These are phyloP conservation scores for Micronycteris hirsuta DNA, from an alignment of 2,113 vertebrate species.

Conservation along the genomic window DNA sequence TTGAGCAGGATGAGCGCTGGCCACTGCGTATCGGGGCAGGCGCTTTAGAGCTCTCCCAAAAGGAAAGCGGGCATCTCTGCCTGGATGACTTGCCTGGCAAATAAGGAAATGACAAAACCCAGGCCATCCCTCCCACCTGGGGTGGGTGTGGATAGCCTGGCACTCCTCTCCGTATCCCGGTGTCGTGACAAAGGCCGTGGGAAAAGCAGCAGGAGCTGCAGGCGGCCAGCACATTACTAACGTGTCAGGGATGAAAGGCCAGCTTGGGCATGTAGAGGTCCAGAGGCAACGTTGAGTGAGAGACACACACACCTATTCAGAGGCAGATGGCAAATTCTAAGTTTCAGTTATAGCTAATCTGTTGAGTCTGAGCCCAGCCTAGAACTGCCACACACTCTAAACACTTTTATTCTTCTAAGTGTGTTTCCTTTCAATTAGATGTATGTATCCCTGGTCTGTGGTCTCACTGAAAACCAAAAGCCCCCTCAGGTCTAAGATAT, in stretches of 20 bases:
- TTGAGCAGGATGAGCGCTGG: neutral
- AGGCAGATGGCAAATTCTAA: neutral
- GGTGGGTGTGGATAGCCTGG: neutral
- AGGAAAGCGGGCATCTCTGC: neutral
- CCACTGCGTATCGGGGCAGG: neutral
- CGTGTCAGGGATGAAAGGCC: neutral
- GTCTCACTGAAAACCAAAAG: neutral
- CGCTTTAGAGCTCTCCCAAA: neutral
- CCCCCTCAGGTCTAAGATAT: neutral
- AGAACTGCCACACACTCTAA: neutral
- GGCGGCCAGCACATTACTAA: neutral
- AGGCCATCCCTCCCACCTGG: neutral
- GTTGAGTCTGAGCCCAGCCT: neutral
- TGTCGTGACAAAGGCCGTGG: neutral
- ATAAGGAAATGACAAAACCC: neutral
- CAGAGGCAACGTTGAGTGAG: neutral
- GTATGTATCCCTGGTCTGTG: neutral
- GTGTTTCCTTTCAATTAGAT: neutral
- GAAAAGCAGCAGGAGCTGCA: neutral
- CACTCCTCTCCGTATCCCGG: neutral
- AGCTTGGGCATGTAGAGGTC: neutral
- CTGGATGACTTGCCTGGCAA: neutral
- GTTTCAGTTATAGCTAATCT: neutral
- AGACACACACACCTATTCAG: neutral
- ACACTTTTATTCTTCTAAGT: neutral